These are phyloP conservation scores for Epinephelus lanceolatus DNA, from an alignment of 2,113 vertebrate genomes.

Conservation along the genomic window DNA sequence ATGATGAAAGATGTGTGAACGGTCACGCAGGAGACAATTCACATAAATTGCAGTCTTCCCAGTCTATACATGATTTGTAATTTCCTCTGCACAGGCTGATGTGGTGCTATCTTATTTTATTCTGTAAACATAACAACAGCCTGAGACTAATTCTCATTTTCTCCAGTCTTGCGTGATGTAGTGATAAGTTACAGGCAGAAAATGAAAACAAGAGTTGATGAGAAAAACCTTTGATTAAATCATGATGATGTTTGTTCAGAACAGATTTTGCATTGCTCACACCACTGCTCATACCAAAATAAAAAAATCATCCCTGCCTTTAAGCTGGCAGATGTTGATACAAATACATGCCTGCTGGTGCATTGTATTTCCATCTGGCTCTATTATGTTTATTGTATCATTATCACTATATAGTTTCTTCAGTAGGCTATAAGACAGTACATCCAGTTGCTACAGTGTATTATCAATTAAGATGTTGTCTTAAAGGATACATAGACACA, in stretches of 20 bases:
- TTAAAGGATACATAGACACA: background rate
- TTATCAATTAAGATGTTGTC: background rate
- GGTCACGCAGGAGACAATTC: background rate
- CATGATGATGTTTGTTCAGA: slow-evolving; percentile 4
- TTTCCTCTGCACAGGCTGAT: slow-evolving; percentile 35
- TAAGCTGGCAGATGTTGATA: background rate
- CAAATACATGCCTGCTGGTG: background rate
- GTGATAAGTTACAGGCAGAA: slow-evolving; percentile 48
- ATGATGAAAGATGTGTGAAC: background rate
- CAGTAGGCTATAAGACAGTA: background rate
- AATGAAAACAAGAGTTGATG: slow-evolving; percentile 50
- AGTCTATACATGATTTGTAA: slow-evolving; percentile 15
- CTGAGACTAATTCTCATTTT: slow-evolving; percentile 51
- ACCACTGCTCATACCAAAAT: background rate
- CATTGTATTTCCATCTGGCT: background rate
- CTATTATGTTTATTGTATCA: background rate
- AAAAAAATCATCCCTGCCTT: background rate
- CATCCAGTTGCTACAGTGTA: background rate
- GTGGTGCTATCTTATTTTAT: slow-evolving; percentile 24
- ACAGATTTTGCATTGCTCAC: background rate
- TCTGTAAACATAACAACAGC: slow-evolving; percentile 47
- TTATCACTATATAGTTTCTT: background rate
- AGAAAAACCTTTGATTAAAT: slow-evolving; percentile 22
- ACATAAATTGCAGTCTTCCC: background rate
- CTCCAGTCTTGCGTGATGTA: slow-evolving; percentile 20